Base-by-base conservation (phyloP, 2,888 invertebrate genomes). In the Octonoba sinensis region DNA sequence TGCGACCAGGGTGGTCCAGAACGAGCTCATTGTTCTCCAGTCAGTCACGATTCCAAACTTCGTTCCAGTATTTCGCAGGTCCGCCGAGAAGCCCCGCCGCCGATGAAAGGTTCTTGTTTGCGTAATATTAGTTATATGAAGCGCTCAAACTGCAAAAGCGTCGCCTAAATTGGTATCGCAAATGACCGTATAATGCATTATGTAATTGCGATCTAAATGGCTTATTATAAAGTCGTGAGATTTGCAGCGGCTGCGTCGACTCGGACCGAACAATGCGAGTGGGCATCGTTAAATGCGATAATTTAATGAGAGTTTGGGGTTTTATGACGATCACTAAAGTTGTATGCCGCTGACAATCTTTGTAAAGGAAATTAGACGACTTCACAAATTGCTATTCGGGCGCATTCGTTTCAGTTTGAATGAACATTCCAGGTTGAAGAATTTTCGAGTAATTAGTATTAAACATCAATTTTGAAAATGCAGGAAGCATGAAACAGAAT, bases 201-300 rank as follows among this genome's bases (percentile, higher is more conserved):
- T 60, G 75, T 75, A 75, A 75, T 75, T 60, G 60, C 57, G 67
- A 60, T 60, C 67, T 22, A 75, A 67, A 75, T 67, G 67, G 44
- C 24, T 51, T 60, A 60, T 59, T 60, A 60, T 67, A 24, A 67
- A 44, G 51, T 6, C 60, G 24, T 16, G 24, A 15, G 20, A 54
- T 54, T 54, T 54, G 1, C 54, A 8, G 54, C 8, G 20, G 54
- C 16, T 6, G 20, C 20, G 13, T 49, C 16, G 18, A 18, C 8
- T 18, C 20, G n/a, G 54, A 13, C n/a, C 20, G 16, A 8, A 54
- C 36, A 36, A 36, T 36, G 36, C 36, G 36, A 36, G 36, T 11
- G 8, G 36, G 36, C 18, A 54, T 54, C 54, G 54, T 54, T 54
- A 54, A 54, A 54, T n/a, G n/a, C 20, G 16, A 20, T 54, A 54